These are phyloP conservation scores for Monoplex corrugatus DNA, from an alignment of 2,888 invertebrate genomes.

Conservation along the genomic window DNA sequence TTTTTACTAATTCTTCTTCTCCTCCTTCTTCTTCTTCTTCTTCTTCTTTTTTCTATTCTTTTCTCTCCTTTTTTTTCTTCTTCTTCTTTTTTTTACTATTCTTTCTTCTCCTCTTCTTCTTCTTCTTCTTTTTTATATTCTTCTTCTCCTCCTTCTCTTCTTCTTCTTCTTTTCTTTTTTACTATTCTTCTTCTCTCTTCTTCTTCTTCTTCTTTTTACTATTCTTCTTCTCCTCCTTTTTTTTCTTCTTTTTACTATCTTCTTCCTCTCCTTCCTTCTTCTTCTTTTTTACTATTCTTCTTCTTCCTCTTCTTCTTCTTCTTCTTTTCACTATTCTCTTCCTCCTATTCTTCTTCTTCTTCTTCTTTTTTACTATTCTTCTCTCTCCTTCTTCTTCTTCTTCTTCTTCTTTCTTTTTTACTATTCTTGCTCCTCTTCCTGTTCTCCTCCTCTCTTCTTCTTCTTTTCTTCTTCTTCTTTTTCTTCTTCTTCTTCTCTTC, in stretches of 20 bases:
- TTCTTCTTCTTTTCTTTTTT: background rate
- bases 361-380: too few species aligned
- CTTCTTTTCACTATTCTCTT: background rate
- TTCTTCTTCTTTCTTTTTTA: background rate
- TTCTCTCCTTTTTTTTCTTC: too few species aligned
- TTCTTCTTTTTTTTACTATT: too few species aligned
- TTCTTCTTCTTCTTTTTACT: background rate
- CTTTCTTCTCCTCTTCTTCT: too few species aligned
- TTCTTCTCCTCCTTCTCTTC: background rate
- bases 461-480: background rate
- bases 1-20: too few species aligned
- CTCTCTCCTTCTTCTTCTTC: background rate
- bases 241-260: background rate
- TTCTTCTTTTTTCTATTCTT: too few species aligned
- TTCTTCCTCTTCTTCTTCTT: background rate
- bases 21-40: too few species aligned
- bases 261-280: background rate
- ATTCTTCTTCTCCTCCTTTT: background rate
- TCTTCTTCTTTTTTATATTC: background rate
- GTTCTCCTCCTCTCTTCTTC: background rate
- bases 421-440: background rate
- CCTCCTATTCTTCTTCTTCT: background rate
- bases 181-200: background rate
- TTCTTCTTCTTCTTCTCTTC: background rate
- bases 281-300: background rate